Evolutionary conservation across 2,888 invertebrate species (phyloP).

Genomic region (Mechanitis mazaeus): DNA sequence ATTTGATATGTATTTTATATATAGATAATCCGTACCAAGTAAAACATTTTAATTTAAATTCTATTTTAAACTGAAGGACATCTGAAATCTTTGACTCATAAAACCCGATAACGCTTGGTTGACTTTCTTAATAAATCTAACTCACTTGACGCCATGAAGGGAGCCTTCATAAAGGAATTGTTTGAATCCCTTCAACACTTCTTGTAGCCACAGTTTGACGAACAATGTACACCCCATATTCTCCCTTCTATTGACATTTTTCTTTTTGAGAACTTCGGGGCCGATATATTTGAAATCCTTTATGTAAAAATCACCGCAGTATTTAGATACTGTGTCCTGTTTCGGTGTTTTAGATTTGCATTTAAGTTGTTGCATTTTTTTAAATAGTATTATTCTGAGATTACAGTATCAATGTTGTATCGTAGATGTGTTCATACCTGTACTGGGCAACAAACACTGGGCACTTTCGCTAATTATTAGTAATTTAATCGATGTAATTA

Average conservation of each 20-base stretch:
- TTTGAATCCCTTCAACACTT: conserved; percentile 57
- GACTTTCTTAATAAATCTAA: conserved; percentile 25
- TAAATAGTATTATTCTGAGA: conserved; percentile 13
- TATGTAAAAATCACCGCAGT: conserved; percentile 54
- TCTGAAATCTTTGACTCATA: conserved; percentile 12
- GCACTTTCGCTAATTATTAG: conserved; percentile 8
- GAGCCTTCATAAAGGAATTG: conserved; percentile 67
- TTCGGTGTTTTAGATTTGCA: conserved; percentile 23
- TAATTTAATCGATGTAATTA: background rate
- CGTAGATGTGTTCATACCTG: background rate
- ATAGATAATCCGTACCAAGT: background rate
- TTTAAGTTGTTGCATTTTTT: conserved; percentile 9
- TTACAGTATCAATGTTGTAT: conserved; percentile 1
- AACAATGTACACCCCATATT: conserved; percentile 35
- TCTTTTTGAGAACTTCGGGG: conserved; percentile 42
- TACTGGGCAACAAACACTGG: conserved; percentile 5
- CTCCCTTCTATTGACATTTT: conserved; percentile 23
- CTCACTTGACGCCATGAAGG: conserved; percentile 70
- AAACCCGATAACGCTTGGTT: conserved; percentile 17
- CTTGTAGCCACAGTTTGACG: conserved; percentile 48
- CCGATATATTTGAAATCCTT: conserved; percentile 63
- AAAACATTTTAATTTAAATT: conserved; percentile 4
- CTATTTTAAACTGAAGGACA: conserved; percentile 8
- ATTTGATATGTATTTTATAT: background rate
- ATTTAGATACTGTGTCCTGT: conserved; percentile 37